Evolutionary conservation across 2,797 vertebrate species (phyloP).

Genomic region (Mormyrops attenuatus): DNA sequence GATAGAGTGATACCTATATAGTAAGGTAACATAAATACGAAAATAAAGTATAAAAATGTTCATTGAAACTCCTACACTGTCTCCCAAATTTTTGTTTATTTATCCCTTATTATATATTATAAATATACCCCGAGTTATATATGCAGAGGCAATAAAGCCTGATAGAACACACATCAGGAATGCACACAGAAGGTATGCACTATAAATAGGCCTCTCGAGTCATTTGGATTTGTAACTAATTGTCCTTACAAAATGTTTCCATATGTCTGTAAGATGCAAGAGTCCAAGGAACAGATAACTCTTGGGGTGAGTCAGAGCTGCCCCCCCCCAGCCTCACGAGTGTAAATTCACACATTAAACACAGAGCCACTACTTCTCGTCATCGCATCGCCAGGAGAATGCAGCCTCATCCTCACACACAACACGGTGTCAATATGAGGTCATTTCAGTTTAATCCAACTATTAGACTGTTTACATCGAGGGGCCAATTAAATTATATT

Average conservation of each 20-base stretch:
- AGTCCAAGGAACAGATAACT: not conserved
- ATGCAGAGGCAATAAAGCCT: not conserved
- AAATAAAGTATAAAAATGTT: not conserved
- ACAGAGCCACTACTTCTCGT: not conserved
- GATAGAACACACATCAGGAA: not conserved
- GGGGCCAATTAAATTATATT: slow-evolving; percentile 29
- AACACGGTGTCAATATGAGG: slow-evolving; percentile 29
- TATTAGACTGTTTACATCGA: slow-evolving; percentile 35
- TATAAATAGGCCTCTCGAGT: slow-evolving; percentile 14
- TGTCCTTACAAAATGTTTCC: slow-evolving; percentile 20
- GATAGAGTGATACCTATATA: not conserved
- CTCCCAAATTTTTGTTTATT: not conserved
- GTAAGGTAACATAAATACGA: not conserved
- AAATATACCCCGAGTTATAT: not conserved
- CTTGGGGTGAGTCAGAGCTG: not conserved
- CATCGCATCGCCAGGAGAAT: not conserved
- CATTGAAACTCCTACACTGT: not conserved
- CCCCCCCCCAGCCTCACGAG: not conserved
- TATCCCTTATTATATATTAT: not conserved
- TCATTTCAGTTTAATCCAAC: slow-evolving; percentile 35
- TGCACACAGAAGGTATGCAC: not conserved
- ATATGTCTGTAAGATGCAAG: slow-evolving; percentile 13
- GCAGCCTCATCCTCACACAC: not conserved
- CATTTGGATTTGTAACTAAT: slow-evolving; percentile 30
- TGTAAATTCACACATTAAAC: not conserved